Percentiles rank a stretch among this genome's conserved stretches.
Evolutionary conservation across 2,888 invertebrate genomes (phyloP).

Genomic region (Sphecodes monilicornis): DNA sequence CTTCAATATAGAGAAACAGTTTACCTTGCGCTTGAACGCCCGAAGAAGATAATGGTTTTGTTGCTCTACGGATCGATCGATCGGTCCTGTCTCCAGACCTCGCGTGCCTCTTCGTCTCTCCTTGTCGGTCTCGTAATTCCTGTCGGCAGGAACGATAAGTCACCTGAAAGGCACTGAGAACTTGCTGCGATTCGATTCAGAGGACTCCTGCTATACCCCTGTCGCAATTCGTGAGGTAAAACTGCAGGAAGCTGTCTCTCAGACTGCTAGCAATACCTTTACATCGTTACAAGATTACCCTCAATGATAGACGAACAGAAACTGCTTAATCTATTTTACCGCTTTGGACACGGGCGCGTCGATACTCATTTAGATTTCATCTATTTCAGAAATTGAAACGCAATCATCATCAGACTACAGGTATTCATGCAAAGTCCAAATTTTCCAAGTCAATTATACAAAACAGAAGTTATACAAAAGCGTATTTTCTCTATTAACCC

Average conservation of each 20-base stretch:
- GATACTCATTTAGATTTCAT: neutral
- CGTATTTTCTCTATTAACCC: neutral
- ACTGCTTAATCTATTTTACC: neutral
- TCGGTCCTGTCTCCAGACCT: conserved; percentile 62
- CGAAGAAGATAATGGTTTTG: conserved; percentile 77
- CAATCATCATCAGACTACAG: neutral
- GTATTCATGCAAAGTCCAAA: neutral
- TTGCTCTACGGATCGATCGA: conserved; percentile 73
- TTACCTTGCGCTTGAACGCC: conserved; percentile 71
- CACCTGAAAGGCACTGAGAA: conserved; percentile 60
- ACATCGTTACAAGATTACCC: neutral
- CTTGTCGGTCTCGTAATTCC: conserved; percentile 65
- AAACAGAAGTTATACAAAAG: neutral
- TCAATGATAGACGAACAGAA: neutral
- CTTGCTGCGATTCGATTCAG: conserved; percentile 36
- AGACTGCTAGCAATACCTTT: conserved; percentile 7
- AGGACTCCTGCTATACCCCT: conserved; percentile 20
- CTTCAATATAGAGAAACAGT: conserved; percentile 66
- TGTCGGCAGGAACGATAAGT: conserved; percentile 67
- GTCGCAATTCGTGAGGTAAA: conserved; percentile 34
- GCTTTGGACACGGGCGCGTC: neutral
- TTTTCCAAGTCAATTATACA: neutral
- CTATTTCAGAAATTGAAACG: neutral
- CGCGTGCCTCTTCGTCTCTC: conserved; percentile 60
- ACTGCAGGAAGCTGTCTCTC: conserved; percentile 36